Evolutionary conservation across 2,797 vertebrate genomes (phyloP).

Genomic region (Epinephelus malabaricus): DNA sequence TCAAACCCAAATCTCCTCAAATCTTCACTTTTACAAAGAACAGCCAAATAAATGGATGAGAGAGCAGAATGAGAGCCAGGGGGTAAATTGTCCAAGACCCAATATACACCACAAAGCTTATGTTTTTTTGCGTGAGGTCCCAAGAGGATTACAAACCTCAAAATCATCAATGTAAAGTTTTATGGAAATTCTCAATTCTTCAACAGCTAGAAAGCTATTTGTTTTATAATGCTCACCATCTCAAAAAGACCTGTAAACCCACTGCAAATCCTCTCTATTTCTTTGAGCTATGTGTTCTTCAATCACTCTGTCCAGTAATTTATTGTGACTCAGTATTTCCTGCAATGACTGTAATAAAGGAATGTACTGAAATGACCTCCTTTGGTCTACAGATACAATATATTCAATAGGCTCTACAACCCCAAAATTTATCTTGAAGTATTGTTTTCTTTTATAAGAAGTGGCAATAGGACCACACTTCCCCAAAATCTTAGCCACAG

Average conservation of each 20-base stretch:
- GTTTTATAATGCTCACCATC: slow-evolving; percentile 45
- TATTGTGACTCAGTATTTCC: slow-evolving; percentile 22
- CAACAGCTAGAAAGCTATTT: slow-evolving; percentile 36
- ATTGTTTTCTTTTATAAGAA: slow-evolving; percentile 22
- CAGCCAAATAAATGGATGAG: slow-evolving; percentile 30
- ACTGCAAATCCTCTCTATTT: slow-evolving; percentile 1
- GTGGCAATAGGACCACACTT: slow-evolving; percentile 13
- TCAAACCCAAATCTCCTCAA: slow-evolving; percentile 23
- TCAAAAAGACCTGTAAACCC: slow-evolving; percentile 28
- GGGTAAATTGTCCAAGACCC: slow-evolving; percentile 32
- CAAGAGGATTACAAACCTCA: slow-evolving; percentile 37
- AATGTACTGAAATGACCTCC: slow-evolving; percentile 27
- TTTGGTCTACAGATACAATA: slow-evolving; percentile 25
- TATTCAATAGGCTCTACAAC: slow-evolving; percentile 30
- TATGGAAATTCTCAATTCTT: slow-evolving; percentile 35
- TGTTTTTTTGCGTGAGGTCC: slow-evolving; percentile 41
- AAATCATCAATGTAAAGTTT: slow-evolving; percentile 26
- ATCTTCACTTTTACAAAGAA: slow-evolving; percentile 34
- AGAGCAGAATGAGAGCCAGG: slow-evolving; percentile 42
- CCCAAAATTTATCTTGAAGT: slow-evolving; percentile 16
- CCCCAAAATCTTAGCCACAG: slow-evolving; percentile 4
- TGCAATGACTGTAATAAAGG: slow-evolving; percentile 33
- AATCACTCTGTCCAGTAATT: slow-evolving; percentile 24
- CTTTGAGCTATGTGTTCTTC: slow-evolving; percentile 24
- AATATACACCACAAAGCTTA: slow-evolving; percentile 41